A percentile compares a stretch with the other conserved stretches of the same genome.
Conservation (phyloP, 2,113 vertebrate genomes). For the Ellobius talpinus region DNA sequence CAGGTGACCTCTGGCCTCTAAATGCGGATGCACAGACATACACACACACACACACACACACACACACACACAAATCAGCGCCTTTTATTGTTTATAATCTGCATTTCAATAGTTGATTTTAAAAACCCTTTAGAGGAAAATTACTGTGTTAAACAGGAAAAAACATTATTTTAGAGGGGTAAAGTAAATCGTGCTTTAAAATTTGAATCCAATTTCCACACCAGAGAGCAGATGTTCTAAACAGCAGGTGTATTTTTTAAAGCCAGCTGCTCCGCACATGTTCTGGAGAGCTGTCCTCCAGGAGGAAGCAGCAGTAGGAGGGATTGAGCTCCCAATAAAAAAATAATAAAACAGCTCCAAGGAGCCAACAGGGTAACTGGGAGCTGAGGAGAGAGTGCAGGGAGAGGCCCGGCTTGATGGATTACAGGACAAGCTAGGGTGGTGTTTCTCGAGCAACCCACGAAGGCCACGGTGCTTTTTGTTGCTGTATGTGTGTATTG, state of each 20-base stretch:
- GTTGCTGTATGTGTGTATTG: neutral
- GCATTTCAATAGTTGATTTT: conserved; percentile 29
- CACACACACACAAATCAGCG: neutral
- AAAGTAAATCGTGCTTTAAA: conserved; percentile 34
- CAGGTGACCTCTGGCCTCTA: neutral
- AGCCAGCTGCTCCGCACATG: neutral
- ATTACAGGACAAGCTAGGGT: neutral
- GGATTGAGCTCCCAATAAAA: neutral
- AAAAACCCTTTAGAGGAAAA: conserved; percentile 12
- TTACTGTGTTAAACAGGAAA: neutral
- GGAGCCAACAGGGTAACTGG: neutral
- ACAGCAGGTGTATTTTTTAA: neutral
- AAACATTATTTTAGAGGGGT: neutral
- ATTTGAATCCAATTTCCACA: neutral
- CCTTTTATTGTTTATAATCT: neutral
- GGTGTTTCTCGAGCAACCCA: neutral
- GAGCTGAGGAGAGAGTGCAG: neutral
- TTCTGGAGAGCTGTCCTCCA: neutral
- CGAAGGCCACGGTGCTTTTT: neutral
- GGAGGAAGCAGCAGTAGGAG: neutral
- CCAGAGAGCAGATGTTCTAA: conserved; percentile 10
- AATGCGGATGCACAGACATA: no score
- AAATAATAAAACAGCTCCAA: neutral
- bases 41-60: neutral
- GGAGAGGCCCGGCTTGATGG: neutral